Percentiles rank a stretch among this genome's conserved stretches.
phyloP scores from a whole-genome alignment of 2,888 invertebrate genomes.

The Macrophya annulata region DNA sequence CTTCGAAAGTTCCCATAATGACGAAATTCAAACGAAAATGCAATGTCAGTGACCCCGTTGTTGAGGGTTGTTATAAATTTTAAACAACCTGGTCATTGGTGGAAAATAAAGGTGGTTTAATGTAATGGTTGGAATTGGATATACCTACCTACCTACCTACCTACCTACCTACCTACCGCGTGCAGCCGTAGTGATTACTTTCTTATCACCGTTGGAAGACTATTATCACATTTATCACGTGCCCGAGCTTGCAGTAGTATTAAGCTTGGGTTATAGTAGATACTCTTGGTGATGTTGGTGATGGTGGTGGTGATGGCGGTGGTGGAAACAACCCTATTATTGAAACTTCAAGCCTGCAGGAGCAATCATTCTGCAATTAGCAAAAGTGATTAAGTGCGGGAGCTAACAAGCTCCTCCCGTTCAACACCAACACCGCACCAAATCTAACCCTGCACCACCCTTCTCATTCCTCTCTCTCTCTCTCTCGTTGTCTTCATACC shows the following conservation, averaged over 20 bases:
- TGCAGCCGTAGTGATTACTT: slow-evolving; percentile 72
- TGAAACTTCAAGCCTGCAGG: slow-evolving; percentile 74
- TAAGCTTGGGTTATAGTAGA: slow-evolving; percentile 1
- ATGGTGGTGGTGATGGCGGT: slow-evolving; percentile 53
- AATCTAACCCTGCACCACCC: not conserved
- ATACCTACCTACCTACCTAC: too few relatives aligned
- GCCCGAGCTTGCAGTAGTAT: slow-evolving; percentile 55
- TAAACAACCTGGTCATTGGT: not conserved
- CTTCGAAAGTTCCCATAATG: too few relatives aligned
- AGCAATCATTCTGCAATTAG: slow-evolving; percentile 77
- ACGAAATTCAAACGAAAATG: too few relatives aligned
- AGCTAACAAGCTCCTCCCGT: slow-evolving; percentile 46
- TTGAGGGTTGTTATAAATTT: slow-evolving; percentile 17
- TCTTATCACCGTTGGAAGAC: slow-evolving; percentile 70
- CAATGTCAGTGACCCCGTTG: slow-evolving; percentile 10
- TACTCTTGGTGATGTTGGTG: slow-evolving; percentile 1
- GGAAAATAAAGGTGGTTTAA: slow-evolving; percentile 1
- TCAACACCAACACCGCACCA: slow-evolving; percentile 8
- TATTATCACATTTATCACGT: slow-evolving; percentile 70
- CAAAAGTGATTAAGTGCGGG: slow-evolving; percentile 75
- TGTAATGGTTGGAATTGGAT: slow-evolving; percentile 66
- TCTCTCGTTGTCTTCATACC: not conserved
- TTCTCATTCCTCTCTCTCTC: not conserved
- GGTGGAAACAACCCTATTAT: slow-evolving; percentile 74
- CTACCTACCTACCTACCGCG: slow-evolving; percentile 56